These are phyloP conservation scores for Scaptomyza tumidula DNA, from an alignment of 2,888 invertebrate genomes.

Conservation along the genomic window DNA sequence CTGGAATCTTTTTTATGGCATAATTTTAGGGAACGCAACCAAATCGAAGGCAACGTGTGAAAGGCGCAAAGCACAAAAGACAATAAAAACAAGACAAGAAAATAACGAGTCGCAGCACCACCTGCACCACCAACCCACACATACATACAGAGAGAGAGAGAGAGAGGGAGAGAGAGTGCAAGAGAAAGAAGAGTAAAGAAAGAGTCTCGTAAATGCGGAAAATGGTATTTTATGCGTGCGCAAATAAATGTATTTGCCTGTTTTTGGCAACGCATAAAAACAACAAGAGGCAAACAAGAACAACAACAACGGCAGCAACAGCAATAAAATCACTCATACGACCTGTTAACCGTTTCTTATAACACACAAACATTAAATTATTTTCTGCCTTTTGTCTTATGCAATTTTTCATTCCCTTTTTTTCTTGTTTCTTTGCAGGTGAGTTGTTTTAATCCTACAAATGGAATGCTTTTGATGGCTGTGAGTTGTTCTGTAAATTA, in stretches of 20 bases:
- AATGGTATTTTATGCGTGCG: constrained; percentile 72
- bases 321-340: constrained; percentile 74
- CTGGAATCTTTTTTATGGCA: constrained; percentile 66
- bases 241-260: constrained; percentile 61
- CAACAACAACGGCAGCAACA: constrained; percentile 26
- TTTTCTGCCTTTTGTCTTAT: constrained; percentile 19
- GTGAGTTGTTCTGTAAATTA: background rate
- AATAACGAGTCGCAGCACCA: constrained; percentile 42
- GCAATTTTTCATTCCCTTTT: background rate
- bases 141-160: too few relatives aligned
- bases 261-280: constrained; percentile 45
- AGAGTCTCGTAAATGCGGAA: constrained; percentile 70
- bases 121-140: constrained; percentile 2
- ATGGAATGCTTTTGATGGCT: background rate
- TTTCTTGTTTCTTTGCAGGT: constrained; percentile 53
- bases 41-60: constrained; percentile 37
- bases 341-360: constrained; percentile 64
- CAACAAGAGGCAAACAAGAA: constrained; percentile 29
- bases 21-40: constrained; percentile 69
- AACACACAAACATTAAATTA: constrained; percentile 30
- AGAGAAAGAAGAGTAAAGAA: background rate
- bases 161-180: background rate
- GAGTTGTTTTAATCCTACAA: constrained; percentile 29
- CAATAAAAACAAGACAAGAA: constrained; percentile 37
- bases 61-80: constrained; percentile 11